Conservation (phyloP, 2,888 invertebrate species). For the Chrysomela aeneicollis region DNA sequence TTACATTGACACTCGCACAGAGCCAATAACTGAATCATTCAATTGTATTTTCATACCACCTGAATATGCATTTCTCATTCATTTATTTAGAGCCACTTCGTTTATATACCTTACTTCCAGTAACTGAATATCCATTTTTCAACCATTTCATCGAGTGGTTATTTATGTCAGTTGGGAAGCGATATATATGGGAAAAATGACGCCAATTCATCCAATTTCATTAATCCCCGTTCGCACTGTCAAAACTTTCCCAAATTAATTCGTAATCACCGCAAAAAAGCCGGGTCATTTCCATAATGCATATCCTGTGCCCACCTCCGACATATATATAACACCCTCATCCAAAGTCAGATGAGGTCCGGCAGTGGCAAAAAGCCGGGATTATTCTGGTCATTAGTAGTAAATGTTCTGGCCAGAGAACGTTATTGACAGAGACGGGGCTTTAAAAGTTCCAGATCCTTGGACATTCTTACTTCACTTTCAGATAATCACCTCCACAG, state of each 20-base stretch:
- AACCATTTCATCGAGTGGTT: too few relatives aligned
- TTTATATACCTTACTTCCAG: too few relatives aligned
- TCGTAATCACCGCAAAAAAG: constrained; percentile 10
- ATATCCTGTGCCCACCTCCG: constrained; percentile 14
- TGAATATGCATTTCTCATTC: too few relatives aligned
- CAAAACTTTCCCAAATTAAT: constrained; percentile 13
- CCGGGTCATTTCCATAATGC: constrained; percentile 12
- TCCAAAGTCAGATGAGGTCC: constrained; percentile 29
- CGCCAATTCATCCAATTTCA: neutral
- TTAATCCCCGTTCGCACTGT: neutral
- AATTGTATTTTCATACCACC: too few relatives aligned
- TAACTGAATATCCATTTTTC: too few relatives aligned
- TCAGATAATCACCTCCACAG: constrained; percentile 1
- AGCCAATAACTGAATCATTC: too few relatives aligned
- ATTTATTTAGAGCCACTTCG: too few relatives aligned
- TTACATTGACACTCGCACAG: too few relatives aligned
- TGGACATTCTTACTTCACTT: constrained; percentile 36
- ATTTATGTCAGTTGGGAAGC: neutral
- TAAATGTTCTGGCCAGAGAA: constrained; percentile 51
- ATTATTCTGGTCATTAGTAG: constrained; percentile 52
- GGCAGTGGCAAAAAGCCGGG: constrained; percentile 46
- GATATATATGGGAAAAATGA: neutral
- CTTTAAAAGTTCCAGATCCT: constrained; percentile 45
- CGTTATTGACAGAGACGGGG: constrained; percentile 51
- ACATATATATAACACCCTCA: constrained; percentile 33